Evolutionary conservation across 2,888 invertebrate genomes (phyloP).

Genomic region (Nysson spinosus): DNA sequence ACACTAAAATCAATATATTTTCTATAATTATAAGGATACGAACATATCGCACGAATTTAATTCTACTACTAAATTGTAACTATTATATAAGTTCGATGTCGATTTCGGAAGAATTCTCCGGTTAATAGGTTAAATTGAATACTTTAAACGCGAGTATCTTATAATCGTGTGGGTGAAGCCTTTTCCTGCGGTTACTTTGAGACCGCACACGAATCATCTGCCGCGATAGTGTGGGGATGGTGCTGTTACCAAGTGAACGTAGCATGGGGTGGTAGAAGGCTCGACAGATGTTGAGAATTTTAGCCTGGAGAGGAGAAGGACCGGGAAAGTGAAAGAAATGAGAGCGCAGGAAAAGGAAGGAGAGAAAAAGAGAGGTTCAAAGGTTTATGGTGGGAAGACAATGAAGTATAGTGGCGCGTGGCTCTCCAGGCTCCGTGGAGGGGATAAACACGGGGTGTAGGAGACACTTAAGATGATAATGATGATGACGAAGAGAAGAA

Average conservation of each 20-base stretch:
- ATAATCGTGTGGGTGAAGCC: too few relatives aligned
- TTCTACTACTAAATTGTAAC: too few relatives aligned
- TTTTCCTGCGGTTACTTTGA: too few relatives aligned
- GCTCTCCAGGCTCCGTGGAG: constrained; percentile 51
- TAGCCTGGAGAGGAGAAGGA: constrained; percentile 50
- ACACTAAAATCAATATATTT: too few relatives aligned
- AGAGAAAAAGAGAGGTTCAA: constrained; percentile 18
- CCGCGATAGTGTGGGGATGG: constrained; percentile 44
- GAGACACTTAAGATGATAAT: constrained; percentile 61
- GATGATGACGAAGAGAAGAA: constrained; percentile 41
- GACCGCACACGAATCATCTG: too few relatives aligned
- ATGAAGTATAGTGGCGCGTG: constrained; percentile 69
- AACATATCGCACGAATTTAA: too few relatives aligned
- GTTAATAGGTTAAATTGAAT: too few relatives aligned
- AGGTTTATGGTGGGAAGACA: constrained; percentile 58
- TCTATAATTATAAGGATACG: too few relatives aligned
- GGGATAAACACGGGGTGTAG: constrained; percentile 68
- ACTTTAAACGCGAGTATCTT: too few relatives aligned
- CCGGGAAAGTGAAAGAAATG: constrained; percentile 10
- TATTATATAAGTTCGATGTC: too few relatives aligned
- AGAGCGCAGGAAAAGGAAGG: constrained; percentile 15
- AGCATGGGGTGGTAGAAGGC: constrained; percentile 65
- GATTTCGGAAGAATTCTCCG: too few relatives aligned
- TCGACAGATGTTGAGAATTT: constrained; percentile 72
- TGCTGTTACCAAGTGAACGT: constrained; percentile 72